A percentile compares a stretch with the other conserved stretches of the same genome.
Conservation (phyloP, 2,113 vertebrate genomes). For the Lycaon pictus region DNA sequence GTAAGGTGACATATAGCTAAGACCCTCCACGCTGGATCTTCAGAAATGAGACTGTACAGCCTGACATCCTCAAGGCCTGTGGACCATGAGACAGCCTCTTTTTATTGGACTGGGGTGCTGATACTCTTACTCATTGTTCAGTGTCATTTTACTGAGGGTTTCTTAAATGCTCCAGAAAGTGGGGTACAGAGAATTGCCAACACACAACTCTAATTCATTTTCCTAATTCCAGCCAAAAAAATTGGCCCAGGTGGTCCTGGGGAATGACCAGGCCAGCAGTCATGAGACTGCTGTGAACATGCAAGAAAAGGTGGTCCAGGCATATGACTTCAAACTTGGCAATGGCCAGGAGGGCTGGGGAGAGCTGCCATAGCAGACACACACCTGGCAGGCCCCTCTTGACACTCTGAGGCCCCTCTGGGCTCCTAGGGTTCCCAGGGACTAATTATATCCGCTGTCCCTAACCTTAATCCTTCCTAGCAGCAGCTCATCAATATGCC, state of each 20-base stretch:
- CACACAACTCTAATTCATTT: background rate
- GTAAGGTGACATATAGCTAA: background rate
- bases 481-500: background rate
- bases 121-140: background rate
- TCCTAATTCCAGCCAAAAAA: background rate
- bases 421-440: background rate
- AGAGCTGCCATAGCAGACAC: background rate
- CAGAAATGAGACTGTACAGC: background rate
- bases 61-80: background rate
- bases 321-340: background rate
- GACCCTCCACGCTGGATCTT: background rate
- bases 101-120: background rate
- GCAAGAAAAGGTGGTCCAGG: background rate
- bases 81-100: background rate
- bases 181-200: background rate
- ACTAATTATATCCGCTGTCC: background rate
- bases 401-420: no score
- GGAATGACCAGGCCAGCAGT: background rate
- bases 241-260: background rate
- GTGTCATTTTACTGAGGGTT: background rate
- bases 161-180: background rate
- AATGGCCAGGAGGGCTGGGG: background rate
- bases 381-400: background rate
- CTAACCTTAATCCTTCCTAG: background rate
- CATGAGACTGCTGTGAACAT: background rate